These are phyloP conservation scores for Ladona fulva DNA, from an alignment of 1,140 invertebrate genomes.

Conservation along the genomic window DNA sequence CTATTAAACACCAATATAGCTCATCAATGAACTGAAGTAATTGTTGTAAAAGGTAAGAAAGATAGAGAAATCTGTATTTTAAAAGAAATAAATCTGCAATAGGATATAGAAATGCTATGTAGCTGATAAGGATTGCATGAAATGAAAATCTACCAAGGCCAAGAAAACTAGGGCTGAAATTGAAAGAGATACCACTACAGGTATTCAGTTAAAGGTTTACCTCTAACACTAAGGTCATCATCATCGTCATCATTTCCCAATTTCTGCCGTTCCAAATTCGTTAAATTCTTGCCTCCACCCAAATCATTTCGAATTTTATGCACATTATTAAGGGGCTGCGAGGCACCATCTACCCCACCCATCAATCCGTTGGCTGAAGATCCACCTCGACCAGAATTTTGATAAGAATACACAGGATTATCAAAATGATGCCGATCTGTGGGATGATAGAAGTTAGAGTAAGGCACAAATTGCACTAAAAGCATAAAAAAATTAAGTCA, in stretches of 20 bases:
- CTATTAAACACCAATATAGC: no score
- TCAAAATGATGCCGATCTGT: constrained; percentile 82
- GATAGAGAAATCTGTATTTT: no score
- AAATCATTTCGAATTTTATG: constrained; percentile 56
- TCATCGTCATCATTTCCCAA: constrained; percentile 43
- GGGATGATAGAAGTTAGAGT: not conserved
- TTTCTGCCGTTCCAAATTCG: constrained; percentile 46
- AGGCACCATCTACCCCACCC: constrained; percentile 31
- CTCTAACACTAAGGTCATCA: constrained; percentile 39
- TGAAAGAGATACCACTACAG: no score
- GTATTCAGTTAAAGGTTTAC: constrained; percentile 27
- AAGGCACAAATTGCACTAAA: constrained; percentile 4
- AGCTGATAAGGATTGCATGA: no score
- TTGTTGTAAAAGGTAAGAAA: no score
- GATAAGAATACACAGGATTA: constrained; percentile 81
- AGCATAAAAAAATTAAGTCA: constrained; percentile 9
- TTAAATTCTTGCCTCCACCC: constrained; percentile 46
- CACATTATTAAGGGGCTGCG: constrained; percentile 40
- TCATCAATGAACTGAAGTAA: no score
- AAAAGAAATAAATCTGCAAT: no score
- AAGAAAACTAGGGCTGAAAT: no score
- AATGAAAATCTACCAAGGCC: no score
- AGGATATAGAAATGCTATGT: no score
- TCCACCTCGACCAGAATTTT: constrained; percentile 47
- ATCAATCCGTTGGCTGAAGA: not conserved